Conservation (phyloP, 2,888 invertebrate genomes). For the Adelognathus sp. region DNA sequence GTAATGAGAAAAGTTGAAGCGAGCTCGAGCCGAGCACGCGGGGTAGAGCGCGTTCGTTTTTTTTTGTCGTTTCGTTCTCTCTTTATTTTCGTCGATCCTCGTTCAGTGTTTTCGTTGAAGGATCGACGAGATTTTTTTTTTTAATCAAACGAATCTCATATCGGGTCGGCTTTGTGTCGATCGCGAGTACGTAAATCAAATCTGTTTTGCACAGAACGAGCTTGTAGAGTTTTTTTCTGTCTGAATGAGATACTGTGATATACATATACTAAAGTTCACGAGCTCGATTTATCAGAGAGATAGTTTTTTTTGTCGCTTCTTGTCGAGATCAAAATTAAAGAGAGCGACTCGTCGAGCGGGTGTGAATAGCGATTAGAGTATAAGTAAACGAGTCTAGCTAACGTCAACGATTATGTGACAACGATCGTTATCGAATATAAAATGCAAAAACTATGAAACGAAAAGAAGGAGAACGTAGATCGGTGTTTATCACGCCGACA, state of each 20-base stretch:
- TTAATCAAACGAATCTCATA: constrained; percentile 33
- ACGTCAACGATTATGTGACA: neutral
- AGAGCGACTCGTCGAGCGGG: neutral
- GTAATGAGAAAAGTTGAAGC: neutral
- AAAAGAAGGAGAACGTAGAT: neutral
- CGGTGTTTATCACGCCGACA: too few species aligned
- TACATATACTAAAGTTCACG: constrained; percentile 77
- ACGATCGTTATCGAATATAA: neutral
- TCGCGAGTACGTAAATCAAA: neutral
- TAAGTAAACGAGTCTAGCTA: constrained; percentile 12
- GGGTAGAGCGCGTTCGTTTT: neutral
- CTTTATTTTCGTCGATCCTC: constrained; percentile 8
- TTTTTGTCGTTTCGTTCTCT: neutral
- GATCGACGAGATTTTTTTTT: neutral
- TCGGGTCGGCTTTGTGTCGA: neutral
- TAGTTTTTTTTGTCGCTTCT: constrained; percentile 25
- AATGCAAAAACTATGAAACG: neutral
- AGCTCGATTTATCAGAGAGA: constrained; percentile 56
- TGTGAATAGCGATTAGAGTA: constrained; percentile 48
- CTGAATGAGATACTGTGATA: constrained; percentile 79
- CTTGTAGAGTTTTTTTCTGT: constrained; percentile 55
- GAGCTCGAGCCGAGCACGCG: neutral
- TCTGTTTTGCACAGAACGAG: constrained; percentile 25
- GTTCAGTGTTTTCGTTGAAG: constrained; percentile 4
- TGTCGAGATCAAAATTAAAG: constrained; percentile 25